Evolutionary conservation across 2,113 vertebrate genomes (phyloP), one percentile per base, ranked within the genome.

Genomic region (Ginglymostoma cirratum): DNA sequence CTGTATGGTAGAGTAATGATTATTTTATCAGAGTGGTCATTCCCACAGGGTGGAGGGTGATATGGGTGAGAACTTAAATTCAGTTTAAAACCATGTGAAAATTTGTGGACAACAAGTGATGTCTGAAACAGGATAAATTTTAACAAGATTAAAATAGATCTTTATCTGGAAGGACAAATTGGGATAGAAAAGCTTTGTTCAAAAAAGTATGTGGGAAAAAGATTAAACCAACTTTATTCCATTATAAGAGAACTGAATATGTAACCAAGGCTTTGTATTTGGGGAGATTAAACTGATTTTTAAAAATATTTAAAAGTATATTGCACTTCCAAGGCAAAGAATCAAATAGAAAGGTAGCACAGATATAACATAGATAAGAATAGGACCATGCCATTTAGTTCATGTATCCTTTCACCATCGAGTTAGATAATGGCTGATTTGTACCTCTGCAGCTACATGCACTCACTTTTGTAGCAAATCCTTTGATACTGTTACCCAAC

Each of bases 131-230:
- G 38, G 23, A 38, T 2, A 45, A 83, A 42, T 83, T 83, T 42
- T 83, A 83, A 2, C 78, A 42, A 83, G n/a, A 42, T 83, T 38
- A 80, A 38, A 38, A 38, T 15, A n/a, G 34, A 4, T 38, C 14
- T 80, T 78, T 80, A n/a, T 80, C 78, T 83, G 78, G 78, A 83
- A 83, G 38, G 78, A 42, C n/a, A 83, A 83, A 42, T 83, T 83
- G 78, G n/a, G 17, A 42, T 38, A 83, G 78, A 42, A n/a, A 83
- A 17, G 3, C 38, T 1, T 83, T 42, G 78, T 38, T 83, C n/a
- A 83, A 15, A n/a, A 83, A 42, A 83, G 17, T 19, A 80, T 19
- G 14, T 19, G n/a, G n/a, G 15, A 15, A 83, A 14, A n/a, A 83
- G 15, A 83, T 83, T 15, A 30, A 76, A 76, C 2, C 24, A 30